Base-by-base conservation (phyloP, 2,113 vertebrate genomes). In the Syngnathoides biaculeatus region DNA sequence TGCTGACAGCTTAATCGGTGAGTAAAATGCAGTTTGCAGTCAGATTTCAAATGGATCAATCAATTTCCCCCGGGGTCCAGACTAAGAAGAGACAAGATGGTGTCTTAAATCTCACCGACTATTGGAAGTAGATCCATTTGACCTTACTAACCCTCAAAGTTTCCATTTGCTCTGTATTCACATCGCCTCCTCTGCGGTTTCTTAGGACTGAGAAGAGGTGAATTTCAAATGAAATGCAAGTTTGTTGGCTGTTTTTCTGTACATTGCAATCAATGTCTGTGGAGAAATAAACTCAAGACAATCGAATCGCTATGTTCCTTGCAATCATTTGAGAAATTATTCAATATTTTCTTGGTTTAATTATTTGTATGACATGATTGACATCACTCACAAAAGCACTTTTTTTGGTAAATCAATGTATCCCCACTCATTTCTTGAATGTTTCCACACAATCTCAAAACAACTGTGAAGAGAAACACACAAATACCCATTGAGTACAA, bases 11-110 rank as follows among this genome's bases (percentile, higher is more conserved):
- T 40, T 48, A 42, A 64, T 40, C 50, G 53, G 42, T 65, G 69
- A 80, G 69, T 30, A 35, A 76, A 76, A 76, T 68, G 26, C 61
- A 65, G 65, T 73, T 74, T 67, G 72, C 65, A 68, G 77, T 59
- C 3, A n/a, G 72, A 79, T 71, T 52, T 63, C 64, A 77, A 79
- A 78, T 69, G 64, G 68, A 77, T 71, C 79, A 80, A 67, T 66
- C 66, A 52, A 30, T 19, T 52, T 52, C 75, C 79, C 81, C 77
- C 71, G 62, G 35, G 56, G 74, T 72, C 72, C 40, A 64, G 69
- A 15, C 27, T 63, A 70, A 74, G 57, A 70, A 72, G 59, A 17
- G 35, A 26, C 42, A 60, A 9, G 35, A 43, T 45, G 20, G 3
- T 59, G 39, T 60, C 65, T 65, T 72, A 42, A 61, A 73, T 71